These are phyloP conservation scores for Apis cerana DNA, from an alignment of 1,140 invertebrate genomes.

Conservation along the genomic window DNA sequence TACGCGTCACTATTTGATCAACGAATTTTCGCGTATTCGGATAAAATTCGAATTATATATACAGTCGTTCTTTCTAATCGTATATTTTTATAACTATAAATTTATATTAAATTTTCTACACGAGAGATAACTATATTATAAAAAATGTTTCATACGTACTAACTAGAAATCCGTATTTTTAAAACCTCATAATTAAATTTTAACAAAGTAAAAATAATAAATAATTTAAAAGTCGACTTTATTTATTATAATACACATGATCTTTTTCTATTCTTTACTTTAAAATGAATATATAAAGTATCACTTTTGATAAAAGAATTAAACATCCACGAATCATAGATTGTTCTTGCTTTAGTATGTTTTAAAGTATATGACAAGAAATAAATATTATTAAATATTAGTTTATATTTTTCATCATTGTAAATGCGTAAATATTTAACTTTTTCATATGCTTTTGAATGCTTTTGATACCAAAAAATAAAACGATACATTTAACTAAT, in stretches of 20 bases:
- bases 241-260: not conserved
- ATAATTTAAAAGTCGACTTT: not conserved
- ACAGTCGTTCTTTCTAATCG: not conserved
- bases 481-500: not conserved
- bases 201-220: not conserved
- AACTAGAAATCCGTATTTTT: too few relatives aligned
- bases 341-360: not conserved
- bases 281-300: not conserved
- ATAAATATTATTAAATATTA: not conserved
- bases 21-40: not conserved
- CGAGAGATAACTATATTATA: not conserved
- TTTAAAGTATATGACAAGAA: not conserved
- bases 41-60: not conserved
- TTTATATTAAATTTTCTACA: too few relatives aligned
- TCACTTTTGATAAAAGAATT: not conserved
- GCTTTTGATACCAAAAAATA: not conserved
- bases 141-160: not conserved
- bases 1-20: not conserved
- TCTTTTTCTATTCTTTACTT: not conserved
- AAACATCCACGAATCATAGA: not conserved
- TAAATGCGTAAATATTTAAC: not conserved
- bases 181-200: not conserved
- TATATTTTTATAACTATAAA: not conserved
- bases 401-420: not conserved
- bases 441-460: not conserved